phyloP scores from a whole-genome alignment of 2,888 invertebrate genomes.

The Vanessa cardui region DNA sequence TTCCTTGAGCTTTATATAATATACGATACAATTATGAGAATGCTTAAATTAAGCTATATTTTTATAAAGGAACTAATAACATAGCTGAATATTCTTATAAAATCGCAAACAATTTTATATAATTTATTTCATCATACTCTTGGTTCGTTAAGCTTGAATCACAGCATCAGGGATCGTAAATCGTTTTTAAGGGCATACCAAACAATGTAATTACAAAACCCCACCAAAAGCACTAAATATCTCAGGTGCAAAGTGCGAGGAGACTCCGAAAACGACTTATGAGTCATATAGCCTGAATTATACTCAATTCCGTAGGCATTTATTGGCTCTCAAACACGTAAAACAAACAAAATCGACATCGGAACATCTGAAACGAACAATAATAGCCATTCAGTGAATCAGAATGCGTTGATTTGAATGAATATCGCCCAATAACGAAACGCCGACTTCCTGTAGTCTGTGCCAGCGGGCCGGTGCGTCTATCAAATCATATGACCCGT shows the following conservation, averaged over 20 bases:
- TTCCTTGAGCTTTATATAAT: constrained; percentile 18
- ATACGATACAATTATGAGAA: constrained; percentile 14
- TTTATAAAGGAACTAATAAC: constrained; percentile 25
- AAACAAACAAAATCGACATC: constrained; percentile 61
- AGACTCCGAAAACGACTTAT: constrained; percentile 16
- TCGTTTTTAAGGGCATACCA: constrained; percentile 17
- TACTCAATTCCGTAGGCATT: constrained; percentile 37
- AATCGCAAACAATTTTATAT: constrained; percentile 25
- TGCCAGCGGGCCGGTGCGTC: constrained; percentile 68
- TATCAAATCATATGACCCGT: constrained; percentile 76
- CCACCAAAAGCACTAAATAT: constrained; percentile 21
- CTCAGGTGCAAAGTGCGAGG: constrained; percentile 23
- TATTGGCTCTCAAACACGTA: constrained; percentile 52
- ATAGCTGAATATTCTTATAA: constrained; percentile 14
- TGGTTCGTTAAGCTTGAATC: constrained; percentile 34
- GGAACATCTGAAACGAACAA: constrained; percentile 61
- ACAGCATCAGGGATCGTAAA: constrained; percentile 15
- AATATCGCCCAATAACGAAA: constrained; percentile 66
- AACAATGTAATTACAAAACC: constrained; percentile 16
- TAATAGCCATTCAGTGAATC: constrained; percentile 67
- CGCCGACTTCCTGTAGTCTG: constrained; percentile 64
- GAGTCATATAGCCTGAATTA: constrained; percentile 46
- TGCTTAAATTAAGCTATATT: constrained; percentile 25
- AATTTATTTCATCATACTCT: constrained; percentile 45
- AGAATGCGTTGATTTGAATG: constrained; percentile 65